Conservation (phyloP, 2,797 vertebrate genomes). For the Emys orbicularis region DNA sequence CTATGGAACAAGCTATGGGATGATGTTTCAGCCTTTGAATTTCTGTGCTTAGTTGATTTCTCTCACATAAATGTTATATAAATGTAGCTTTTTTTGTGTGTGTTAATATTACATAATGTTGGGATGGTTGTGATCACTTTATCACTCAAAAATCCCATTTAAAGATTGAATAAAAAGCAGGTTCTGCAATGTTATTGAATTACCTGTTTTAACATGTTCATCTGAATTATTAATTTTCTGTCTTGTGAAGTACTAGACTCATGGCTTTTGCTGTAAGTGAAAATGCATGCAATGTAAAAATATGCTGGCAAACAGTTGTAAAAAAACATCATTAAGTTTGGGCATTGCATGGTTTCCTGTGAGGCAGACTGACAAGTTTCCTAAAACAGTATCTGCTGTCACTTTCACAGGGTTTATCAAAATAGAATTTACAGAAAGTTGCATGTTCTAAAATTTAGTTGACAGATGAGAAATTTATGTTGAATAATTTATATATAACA, state of each 20-base stretch:
- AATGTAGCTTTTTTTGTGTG: constrained; percentile 65
- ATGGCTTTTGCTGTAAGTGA: constrained; percentile 78
- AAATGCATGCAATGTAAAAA: constrained; percentile 80
- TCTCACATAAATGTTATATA: constrained; percentile 73
- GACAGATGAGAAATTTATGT: constrained; percentile 48
- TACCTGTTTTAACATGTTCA: constrained; percentile 94
- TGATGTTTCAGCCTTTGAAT: constrained; percentile 58
- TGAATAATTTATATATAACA: constrained; percentile 71
- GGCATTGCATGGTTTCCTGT: constrained; percentile 36
- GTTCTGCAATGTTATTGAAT: constrained; percentile 87
- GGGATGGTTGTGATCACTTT: constrained; percentile 81
- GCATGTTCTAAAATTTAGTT: constrained; percentile 49
- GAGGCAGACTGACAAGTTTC: constrained; percentile 59
- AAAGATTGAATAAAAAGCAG: constrained; percentile 77
- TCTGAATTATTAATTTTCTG: constrained; percentile 92
- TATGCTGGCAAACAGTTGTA: constrained; percentile 72
- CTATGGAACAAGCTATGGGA: constrained; percentile 13
- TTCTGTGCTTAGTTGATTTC: constrained; percentile 69
- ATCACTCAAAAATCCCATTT: constrained; percentile 69
- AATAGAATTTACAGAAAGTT: constrained; percentile 49
- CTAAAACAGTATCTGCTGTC: constrained; percentile 50
- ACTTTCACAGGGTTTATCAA: constrained; percentile 60
- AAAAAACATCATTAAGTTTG: constrained; percentile 68
- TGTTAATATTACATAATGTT: constrained; percentile 88
- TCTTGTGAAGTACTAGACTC: constrained; percentile 81